Conservation (phyloP, 2,888 invertebrate species). For the Pemphredon lugubris region DNA sequence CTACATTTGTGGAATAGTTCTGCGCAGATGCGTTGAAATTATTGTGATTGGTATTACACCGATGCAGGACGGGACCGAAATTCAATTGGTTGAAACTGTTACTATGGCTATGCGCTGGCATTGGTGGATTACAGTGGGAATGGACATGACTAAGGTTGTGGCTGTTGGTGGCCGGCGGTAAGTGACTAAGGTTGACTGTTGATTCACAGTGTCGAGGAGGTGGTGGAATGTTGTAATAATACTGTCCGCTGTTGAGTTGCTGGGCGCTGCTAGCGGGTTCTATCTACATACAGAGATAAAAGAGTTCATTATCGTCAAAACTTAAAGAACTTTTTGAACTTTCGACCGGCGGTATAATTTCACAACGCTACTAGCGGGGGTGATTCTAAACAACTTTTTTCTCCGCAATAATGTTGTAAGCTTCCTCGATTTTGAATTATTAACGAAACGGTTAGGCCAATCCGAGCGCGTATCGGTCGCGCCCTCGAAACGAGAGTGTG, state of each 20-base stretch:
- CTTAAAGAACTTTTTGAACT: too few relatives aligned
- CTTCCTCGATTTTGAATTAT: too few relatives aligned
- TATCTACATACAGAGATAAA: conserved; percentile 65
- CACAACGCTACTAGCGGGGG: too few relatives aligned
- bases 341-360: too few relatives aligned
- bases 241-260: conserved; percentile 82
- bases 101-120: conserved; percentile 77
- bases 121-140: conserved; percentile 76
- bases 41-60: conserved; percentile 73
- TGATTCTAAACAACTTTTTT: too few relatives aligned
- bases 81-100: conserved; percentile 78
- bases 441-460: too few relatives aligned
- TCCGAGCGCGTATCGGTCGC: too few relatives aligned
- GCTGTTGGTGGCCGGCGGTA: conserved; percentile 71
- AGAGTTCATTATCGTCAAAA: too few relatives aligned
- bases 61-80: conserved; percentile 73
- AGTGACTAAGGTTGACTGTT: conserved; percentile 71
- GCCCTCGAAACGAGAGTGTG: too few relatives aligned
- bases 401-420: too few relatives aligned
- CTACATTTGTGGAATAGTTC: conserved; percentile 66
- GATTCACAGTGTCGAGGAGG: conserved; percentile 72
- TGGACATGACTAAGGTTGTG: conserved; percentile 78
- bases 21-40: conserved; percentile 71
- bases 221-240: conserved; percentile 82
- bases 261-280: conserved; percentile 82